Evolutionary conservation across 2,113 vertebrate species (phyloP), one percentile per base, ranked within the genome.

Genomic region (Mixornis gularis): DNA sequence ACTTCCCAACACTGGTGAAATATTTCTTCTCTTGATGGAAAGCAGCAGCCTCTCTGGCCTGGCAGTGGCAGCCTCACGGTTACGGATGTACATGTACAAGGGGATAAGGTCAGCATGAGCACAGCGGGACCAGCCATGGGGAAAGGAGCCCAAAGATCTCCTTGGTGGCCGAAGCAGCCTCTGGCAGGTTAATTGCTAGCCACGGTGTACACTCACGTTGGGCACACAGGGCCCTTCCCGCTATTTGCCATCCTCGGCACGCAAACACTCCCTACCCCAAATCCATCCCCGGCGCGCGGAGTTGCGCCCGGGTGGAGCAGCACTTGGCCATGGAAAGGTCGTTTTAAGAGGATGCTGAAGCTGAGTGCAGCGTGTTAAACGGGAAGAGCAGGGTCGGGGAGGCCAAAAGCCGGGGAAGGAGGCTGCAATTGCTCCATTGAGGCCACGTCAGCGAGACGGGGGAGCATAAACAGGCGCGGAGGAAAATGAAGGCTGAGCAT

Each of bases 1-100:
- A n/a, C 18, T 79, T 68, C 3, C 0, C n/a, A 59, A 24, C 21
- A 10, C 30, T 4, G 19, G 53, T 17, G 24, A 68, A 53, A 34
- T 41, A 25, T 0, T 4, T 2, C 36, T 20, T 71, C 32, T 51
- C n/a, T 22, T 25, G 36, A n/a, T 12, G 44, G 56, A 58, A 49
- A 58, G 38, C 24, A 22, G 30, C 40, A 64, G 49, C 4, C 2
- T 9, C 2, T 9, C 40, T 8, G 27, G 60, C 24, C 34, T 0
- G 1, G 55, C 53, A 60, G 49, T 0, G 1, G n/a, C 73, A 76
- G 27, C 43, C 60, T 62, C 12, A 1, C 0, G 0, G 0, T 15
- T 51, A 34, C 1, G 7, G n/a, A 46, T 49, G 32, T 53, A 20
- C 62, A 14, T 0, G 0, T 43, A 24, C 0, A 10, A 85, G 55